These are phyloP conservation scores for Wiebesia pumilae DNA, from an alignment of 1,140 invertebrate genomes.

Conservation along the genomic window DNA sequence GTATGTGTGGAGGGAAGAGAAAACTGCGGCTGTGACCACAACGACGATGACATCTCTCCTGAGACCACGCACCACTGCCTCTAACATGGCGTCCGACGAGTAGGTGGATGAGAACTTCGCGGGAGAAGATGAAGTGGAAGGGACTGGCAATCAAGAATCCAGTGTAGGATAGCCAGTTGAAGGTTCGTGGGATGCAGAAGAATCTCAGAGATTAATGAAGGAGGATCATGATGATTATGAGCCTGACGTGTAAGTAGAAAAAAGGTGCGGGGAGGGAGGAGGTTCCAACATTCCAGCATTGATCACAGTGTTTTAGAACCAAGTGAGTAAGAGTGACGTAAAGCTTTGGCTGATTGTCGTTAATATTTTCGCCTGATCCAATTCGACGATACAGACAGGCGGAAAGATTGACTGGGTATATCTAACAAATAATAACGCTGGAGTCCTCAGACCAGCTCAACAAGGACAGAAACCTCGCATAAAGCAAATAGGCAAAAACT, in stretches of 20 bases:
- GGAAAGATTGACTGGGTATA: conserved; percentile 87
- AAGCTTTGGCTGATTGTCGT: conserved; percentile 67
- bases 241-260: too few species aligned
- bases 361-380: conserved; percentile 75
- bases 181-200: conserved; percentile 67
- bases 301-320: conserved; percentile 67
- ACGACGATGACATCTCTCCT: conserved; percentile 1
- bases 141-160: too few species aligned
- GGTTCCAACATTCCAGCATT: too few species aligned
- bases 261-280: too few species aligned
- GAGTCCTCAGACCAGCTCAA: conserved; percentile 85
- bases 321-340: conserved; percentile 67
- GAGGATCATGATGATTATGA: too few species aligned
- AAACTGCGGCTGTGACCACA: neutral
- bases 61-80: conserved; percentile 5
- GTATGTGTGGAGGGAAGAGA: neutral
- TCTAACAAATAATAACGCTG: conserved; percentile 84
- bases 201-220: too few species aligned
- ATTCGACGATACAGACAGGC: conserved; percentile 80
- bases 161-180: too few species aligned
- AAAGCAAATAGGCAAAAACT: conserved; percentile 86
- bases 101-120: conserved; percentile 85
- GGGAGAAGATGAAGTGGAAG: conserved; percentile 78
- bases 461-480: conserved; percentile 85
- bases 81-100: conserved; percentile 84